Conservation (phyloP, 2,113 vertebrate genomes). For the Chlorocebus sabaeus region DNA sequence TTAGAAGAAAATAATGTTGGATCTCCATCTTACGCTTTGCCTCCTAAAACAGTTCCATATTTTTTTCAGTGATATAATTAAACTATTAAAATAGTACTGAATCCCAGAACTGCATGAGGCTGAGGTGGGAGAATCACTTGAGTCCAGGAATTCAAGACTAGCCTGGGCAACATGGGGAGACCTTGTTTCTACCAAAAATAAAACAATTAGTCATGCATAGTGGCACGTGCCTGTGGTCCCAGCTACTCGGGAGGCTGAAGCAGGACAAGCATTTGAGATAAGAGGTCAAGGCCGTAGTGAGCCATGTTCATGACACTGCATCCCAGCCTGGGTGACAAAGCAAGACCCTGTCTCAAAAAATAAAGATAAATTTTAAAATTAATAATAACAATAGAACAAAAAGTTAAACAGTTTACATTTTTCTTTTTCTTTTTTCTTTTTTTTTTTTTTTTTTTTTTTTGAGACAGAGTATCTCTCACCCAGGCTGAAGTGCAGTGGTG, state of each 20-base stretch:
- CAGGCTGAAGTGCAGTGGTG: too few species aligned
- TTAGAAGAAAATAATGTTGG: not conserved
- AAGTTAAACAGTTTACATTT: not conserved
- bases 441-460: too few species aligned
- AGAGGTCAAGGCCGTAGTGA: not conserved
- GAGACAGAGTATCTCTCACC: too few species aligned
- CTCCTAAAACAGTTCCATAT: not conserved
- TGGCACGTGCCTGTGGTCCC: not conserved
- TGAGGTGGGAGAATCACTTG: not conserved
- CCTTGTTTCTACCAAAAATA: not conserved
- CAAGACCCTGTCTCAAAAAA: not conserved
- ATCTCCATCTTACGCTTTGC: not conserved
- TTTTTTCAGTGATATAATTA: not conserved
- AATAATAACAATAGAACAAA: not conserved
- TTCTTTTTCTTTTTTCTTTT: too few species aligned
- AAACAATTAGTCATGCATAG: not conserved
- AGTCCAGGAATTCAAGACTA: not conserved
- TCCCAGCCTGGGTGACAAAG: not conserved
- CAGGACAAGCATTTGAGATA: not conserved
- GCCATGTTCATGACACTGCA: not conserved
- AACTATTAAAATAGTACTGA: not conserved
- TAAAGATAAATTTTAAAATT: not conserved
- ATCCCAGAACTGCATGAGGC: not conserved
- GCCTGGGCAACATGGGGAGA: not conserved
- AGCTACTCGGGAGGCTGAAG: not conserved